Conservation (phyloP, 2,113 vertebrate species). For the Mus pahari region DNA sequence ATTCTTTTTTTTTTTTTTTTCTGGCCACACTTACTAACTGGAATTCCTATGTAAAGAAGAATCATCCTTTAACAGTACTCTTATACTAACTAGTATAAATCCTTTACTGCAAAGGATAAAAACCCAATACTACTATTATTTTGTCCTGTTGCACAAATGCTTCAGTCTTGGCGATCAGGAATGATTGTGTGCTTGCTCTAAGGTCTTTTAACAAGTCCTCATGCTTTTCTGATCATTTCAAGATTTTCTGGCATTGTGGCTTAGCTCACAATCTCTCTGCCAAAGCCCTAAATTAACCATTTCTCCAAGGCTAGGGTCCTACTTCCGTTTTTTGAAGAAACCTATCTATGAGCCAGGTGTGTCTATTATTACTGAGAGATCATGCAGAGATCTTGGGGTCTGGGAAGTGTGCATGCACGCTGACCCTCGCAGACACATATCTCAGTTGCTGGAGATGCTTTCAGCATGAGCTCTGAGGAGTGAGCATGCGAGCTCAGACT, state of each 20-base stretch:
- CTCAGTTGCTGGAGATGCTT: not conserved
- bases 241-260: not conserved
- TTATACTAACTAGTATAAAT: not conserved
- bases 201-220: not conserved
- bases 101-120: conserved; percentile 22
- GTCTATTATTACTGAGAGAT: no score
- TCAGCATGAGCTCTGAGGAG: not conserved
- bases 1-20: not conserved
- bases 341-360: not conserved
- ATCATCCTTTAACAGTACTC: not conserved
- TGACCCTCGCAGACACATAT: not conserved
- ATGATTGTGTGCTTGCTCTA: not conserved
- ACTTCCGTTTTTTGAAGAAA: not conserved
- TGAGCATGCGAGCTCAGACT: not conserved
- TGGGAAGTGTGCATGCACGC: not conserved
- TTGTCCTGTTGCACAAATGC: not conserved
- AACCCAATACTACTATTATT: not conserved
- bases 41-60: not conserved
- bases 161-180: not conserved
- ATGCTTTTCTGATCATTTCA: not conserved
- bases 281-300: not conserved
- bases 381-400: not conserved
- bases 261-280: not conserved
- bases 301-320: not conserved
- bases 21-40: not conserved